Base-by-base conservation (phyloP, 2,113 vertebrate species). In the Tautogolabrus adspersus region DNA sequence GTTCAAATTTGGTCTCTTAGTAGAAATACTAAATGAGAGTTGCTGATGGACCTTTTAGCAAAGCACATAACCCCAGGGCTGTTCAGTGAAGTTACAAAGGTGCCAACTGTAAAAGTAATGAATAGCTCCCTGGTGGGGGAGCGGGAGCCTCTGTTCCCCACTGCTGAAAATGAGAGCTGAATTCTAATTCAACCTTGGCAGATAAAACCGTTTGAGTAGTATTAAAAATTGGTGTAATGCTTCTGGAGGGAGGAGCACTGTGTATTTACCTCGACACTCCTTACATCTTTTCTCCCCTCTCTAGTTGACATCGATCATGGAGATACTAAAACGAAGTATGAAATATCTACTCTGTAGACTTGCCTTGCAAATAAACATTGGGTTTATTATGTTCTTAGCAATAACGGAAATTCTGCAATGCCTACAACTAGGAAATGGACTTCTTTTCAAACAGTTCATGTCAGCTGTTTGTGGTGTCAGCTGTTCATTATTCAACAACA, bases 81-180 rank as follows among this genome's bases (percentile, higher is more conserved):
- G 77, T 62, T 85, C 59, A 69, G 57, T 74, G 54, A 81, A 79
- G 68, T 76, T 81, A 74, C 66, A 66, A 66, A 87, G 79, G 82
- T 83, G 79, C 70, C 85, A 85, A 85, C 55, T 81, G 86, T 88
- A 88, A 80, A 82, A 82, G 84, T 88, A 89, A 88, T 87, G 77
- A 85, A 87, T 19, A 61, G 80, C 68, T 89, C 87, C 79, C 79
- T 38, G 70, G 70, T 56, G 83, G 65, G 55, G 74, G 58, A 46
- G 47, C 40, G 10, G 58, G 65, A 19, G 51, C 60, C 77, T 54
- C 69, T 2, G 10, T 72, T 84, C 49, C 26, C 37, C 62, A 52
- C 26, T 51, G 69, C 58, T 57, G 75, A 40, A 87, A 84, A 64
- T 65, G 49, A 72, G 65, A 74, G n/a, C 55, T 72, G 66, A 69